A percentile compares a stretch with the other conserved stretches of the same genome.
Conservation (phyloP, 1,140 invertebrate genomes). For the Zaprionus ornatus region DNA sequence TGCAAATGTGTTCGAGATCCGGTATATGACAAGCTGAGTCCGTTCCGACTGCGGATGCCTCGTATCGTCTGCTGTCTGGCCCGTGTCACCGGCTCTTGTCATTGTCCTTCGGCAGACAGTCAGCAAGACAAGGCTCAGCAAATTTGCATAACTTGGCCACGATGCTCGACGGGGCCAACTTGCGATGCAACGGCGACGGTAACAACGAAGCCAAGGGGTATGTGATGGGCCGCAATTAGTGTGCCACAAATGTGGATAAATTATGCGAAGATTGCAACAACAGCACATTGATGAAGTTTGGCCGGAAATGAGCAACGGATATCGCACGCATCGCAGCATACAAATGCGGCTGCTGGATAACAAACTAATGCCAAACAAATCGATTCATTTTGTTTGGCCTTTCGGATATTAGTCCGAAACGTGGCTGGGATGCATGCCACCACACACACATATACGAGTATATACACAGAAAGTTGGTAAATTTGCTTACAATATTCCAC, state of each 20-base stretch:
- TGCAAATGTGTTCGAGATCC: conserved; percentile 47
- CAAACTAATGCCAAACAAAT: conserved; percentile 23
- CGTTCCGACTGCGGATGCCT: not conserved
- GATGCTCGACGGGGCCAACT: conserved; percentile 21
- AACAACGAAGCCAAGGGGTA: not conserved
- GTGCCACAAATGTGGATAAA: conserved; percentile 36
- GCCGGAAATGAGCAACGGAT: conserved; percentile 58
- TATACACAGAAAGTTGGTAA: not conserved
- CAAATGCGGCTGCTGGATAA: conserved; percentile 14
- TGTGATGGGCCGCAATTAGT: conserved; percentile 57
- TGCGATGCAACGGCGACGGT: not conserved
- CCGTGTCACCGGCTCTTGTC: not conserved
- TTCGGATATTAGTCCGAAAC: conserved; percentile 6
- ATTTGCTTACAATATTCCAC: conserved; percentile 15
- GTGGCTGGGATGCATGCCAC: not conserved
- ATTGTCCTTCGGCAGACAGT: conserved; percentile 10
- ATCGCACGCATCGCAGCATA: conserved; percentile 41
- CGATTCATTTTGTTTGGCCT: conserved; percentile 6
- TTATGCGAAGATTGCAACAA: conserved; percentile 28
- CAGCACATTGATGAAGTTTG: conserved; percentile 8
- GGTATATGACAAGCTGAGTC: conserved; percentile 13
- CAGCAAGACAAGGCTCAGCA: conserved; percentile 12
- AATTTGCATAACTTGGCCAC: conserved; percentile 65
- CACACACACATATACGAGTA: not conserved
- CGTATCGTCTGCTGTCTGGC: not conserved